Percentiles rank a stretch among this genome's conserved stretches.
Conservation (phyloP, 2,888 invertebrate genomes). For the Crioceris asparagi region DNA sequence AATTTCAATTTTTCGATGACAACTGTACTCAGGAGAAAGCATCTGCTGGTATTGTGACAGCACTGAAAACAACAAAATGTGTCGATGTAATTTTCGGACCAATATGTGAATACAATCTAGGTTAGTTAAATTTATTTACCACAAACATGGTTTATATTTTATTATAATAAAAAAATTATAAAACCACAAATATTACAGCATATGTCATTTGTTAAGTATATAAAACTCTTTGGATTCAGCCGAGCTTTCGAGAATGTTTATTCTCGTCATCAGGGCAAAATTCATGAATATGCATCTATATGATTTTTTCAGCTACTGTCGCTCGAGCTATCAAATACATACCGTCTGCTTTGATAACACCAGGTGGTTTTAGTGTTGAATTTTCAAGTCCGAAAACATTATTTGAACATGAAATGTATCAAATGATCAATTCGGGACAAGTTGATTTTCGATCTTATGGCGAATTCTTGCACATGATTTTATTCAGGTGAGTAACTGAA, state of each 20-base stretch:
- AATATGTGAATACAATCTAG: constrained; percentile 69
- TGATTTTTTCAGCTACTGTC: constrained; percentile 56
- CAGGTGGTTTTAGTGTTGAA: constrained; percentile 71
- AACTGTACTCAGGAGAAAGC: constrained; percentile 64
- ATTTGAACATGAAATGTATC: constrained; percentile 66
- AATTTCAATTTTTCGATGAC: constrained; percentile 57
- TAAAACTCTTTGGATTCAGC: not conserved
- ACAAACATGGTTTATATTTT: not conserved
- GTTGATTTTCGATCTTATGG: constrained; percentile 63
- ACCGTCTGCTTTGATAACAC: constrained; percentile 65
- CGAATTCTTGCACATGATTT: constrained; percentile 56
- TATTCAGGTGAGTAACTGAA: constrained; percentile 49
- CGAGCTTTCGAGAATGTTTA: not conserved
- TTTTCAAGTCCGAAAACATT: constrained; percentile 60
- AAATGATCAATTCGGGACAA: constrained; percentile 63
- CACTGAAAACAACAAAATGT: constrained; percentile 48
- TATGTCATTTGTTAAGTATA: not conserved
- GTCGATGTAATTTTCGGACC: constrained; percentile 73
- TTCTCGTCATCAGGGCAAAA: not conserved
- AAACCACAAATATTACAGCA: no score
- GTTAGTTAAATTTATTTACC: constrained; percentile 41
- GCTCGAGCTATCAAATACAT: constrained; percentile 70
- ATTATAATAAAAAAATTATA: not conserved
- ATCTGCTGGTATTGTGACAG: constrained; percentile 60
- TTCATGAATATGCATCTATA: not conserved